Percentiles rank a stretch among this genome's conserved stretches.
Conservation (phyloP, 2,113 vertebrate genomes). For the Clinocottus analis region DNA sequence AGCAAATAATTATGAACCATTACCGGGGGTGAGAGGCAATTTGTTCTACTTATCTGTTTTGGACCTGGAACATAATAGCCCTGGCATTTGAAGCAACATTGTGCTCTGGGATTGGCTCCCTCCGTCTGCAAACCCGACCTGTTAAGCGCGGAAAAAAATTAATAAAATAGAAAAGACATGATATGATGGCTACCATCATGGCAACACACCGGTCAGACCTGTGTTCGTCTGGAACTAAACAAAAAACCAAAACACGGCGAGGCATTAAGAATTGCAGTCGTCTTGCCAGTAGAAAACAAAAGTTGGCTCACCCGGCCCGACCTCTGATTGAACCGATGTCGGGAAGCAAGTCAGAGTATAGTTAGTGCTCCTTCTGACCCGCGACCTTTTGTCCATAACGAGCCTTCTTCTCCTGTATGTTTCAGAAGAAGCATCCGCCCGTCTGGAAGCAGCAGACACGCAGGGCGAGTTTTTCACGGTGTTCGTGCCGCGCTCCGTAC, state of each 20-base stretch:
- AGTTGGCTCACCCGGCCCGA: not conserved
- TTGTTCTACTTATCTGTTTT: conserved; percentile 66
- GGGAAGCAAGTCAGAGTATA: not conserved
- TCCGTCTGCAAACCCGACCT: conserved; percentile 30
- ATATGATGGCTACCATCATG: conserved; percentile 13
- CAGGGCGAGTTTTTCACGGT: not conserved
- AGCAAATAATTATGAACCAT: conserved; percentile 74
- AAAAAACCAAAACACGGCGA: not conserved
- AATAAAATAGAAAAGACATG: not conserved
- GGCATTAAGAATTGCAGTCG: conserved; percentile 4
- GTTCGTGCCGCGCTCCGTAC: not conserved
- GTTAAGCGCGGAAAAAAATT: conserved; percentile 14
- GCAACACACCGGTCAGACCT: conserved; percentile 17
- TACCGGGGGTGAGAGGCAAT: conserved; percentile 68
- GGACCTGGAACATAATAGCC: conserved; percentile 35
- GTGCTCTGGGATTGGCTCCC: conserved; percentile 26
- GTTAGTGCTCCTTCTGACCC: not conserved
- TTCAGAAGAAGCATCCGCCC: not conserved
- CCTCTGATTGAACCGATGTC: not conserved
- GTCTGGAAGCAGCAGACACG: not conserved
- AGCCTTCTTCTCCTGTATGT: not conserved
- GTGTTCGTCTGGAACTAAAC: not conserved
- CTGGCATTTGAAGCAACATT: conserved; percentile 46
- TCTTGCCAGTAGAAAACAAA: conserved; percentile 7
- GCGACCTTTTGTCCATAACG: conserved; percentile 5